Evolutionary conservation across 2,797 vertebrate species (phyloP).

Genomic region (Phoebastria nigripes): DNA sequence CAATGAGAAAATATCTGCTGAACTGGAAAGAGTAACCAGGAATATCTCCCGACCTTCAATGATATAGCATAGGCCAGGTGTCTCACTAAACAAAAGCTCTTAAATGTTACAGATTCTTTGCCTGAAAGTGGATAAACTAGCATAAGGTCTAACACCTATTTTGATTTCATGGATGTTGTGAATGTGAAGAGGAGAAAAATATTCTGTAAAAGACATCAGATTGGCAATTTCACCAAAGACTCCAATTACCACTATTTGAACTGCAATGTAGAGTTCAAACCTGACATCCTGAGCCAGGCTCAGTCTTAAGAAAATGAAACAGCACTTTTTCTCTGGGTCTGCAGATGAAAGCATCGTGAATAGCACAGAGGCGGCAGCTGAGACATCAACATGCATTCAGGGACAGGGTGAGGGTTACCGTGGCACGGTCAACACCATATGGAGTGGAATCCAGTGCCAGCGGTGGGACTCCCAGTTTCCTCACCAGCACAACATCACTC

Average conservation of each 20-base stretch:
- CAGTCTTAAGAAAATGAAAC: not conserved
- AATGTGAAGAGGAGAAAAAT: not conserved
- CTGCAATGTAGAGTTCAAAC: not conserved
- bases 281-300: not conserved
- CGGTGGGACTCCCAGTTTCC: slow-evolving; percentile 93
- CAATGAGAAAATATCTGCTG: not conserved
- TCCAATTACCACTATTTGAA: not conserved
- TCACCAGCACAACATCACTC: slow-evolving; percentile 89
- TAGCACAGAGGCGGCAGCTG: slow-evolving; percentile 66
- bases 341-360: slow-evolving; percentile 71
- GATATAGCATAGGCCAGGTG: not conserved
- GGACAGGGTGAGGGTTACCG: slow-evolving; percentile 88
- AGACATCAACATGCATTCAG: slow-evolving; percentile 81
- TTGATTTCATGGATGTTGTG: not conserved
- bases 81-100: not conserved
- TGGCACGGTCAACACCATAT: slow-evolving; percentile 81
- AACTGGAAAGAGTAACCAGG: not conserved
- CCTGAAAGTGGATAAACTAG: not conserved
- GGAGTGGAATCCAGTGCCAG: slow-evolving; percentile 88
- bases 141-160: not conserved
- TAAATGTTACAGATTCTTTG: not conserved
- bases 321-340: not conserved
- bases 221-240: not conserved
- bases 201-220: not conserved
- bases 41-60: not conserved